These are phyloP conservation scores for Tolmerus cingulatus DNA, from an alignment of 2,888 invertebrate species.

Conservation along the genomic window DNA sequence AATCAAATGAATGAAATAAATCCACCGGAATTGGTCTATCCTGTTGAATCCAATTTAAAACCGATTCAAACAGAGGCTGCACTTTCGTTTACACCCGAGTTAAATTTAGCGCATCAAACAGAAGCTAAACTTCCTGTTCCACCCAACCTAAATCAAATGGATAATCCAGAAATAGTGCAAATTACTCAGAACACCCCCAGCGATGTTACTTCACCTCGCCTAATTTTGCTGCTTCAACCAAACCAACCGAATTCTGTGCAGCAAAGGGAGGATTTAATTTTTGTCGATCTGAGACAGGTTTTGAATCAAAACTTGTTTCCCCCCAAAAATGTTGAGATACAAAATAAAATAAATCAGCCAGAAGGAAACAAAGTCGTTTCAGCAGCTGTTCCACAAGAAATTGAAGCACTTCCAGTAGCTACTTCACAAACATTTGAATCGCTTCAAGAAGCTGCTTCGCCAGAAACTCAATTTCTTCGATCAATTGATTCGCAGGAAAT, in stretches of 20 bases:
- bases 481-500: no score
- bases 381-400: background rate
- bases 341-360: background rate
- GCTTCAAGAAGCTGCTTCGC: no score
- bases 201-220: background rate
- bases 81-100: background rate
- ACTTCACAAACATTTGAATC: no score
- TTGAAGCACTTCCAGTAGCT: no score
- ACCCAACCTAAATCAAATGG: background rate
- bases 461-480: no score
- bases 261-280: background rate
- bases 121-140: background rate
- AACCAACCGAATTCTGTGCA: background rate
- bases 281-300: background rate
- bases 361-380: background rate
- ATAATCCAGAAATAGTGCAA: background rate
- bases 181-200: background rate
- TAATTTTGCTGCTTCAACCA: background rate
- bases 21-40: background rate
- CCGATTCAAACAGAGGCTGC: background rate
- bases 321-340: background rate
- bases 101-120: background rate
- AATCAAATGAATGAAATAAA: no score
- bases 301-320: background rate
- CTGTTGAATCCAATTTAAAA: background rate